Evolutionary conservation across 2,113 vertebrate species (phyloP).

Genomic region (Dromaius novaehollandiae): DNA sequence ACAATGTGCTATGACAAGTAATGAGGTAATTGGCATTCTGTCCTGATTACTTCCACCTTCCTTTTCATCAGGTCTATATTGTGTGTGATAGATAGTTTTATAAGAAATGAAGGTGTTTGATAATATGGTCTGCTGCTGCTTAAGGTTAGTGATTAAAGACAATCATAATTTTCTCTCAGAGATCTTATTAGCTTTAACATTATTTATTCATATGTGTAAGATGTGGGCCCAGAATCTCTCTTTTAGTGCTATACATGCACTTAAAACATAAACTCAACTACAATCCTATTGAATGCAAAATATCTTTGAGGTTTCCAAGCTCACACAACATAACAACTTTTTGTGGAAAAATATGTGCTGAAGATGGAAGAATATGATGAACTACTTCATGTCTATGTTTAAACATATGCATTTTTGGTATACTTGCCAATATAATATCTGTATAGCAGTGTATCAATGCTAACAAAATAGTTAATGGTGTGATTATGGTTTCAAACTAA

Average conservation of each 20-base stretch:
- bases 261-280: conserved; percentile 66
- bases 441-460: background rate
- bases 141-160: conserved; percentile 97
- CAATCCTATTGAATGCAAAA: conserved; percentile 53
- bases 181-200: conserved; percentile 93
- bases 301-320: conserved; percentile 60
- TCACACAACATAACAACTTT: conserved; percentile 25
- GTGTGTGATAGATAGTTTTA: conserved; percentile 96
- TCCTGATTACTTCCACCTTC: conserved; percentile 89
- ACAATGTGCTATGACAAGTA: conserved; percentile 99
- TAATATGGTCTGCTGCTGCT: conserved; percentile 90
- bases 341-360: conserved; percentile 40
- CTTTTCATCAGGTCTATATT: conserved; percentile 90
- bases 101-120: conserved; percentile 95
- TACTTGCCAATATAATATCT: conserved; percentile 1
- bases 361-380: conserved; percentile 23
- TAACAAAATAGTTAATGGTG: background rate
- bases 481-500: background rate
- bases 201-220: conserved; percentile 89
- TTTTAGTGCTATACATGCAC: conserved; percentile 41
- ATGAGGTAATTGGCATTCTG: conserved; percentile 99
- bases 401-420: background rate
- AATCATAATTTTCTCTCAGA: conserved; percentile 91
- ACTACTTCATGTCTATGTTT: conserved; percentile 34
- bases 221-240: conserved; percentile 70